Evolutionary conservation across 2,113 vertebrate genomes (phyloP).

Genomic region (Myotis lucifugus): DNA sequence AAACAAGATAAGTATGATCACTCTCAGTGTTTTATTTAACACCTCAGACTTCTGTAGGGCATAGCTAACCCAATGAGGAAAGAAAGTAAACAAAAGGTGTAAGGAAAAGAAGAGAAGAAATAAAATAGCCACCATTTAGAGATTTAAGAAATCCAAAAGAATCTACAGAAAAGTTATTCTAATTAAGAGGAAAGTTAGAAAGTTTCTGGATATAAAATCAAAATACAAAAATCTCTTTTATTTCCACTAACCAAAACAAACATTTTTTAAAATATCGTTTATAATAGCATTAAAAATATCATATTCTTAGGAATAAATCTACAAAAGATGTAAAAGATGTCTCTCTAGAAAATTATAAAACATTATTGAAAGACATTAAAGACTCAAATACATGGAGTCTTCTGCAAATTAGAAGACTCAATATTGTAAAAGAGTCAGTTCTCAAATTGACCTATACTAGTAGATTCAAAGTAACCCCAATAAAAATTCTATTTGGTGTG

Average conservation of each 20-base stretch:
- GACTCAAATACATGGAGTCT: not conserved
- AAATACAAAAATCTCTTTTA: constrained; percentile 11
- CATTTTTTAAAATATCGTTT: not conserved
- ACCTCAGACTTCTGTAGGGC: not conserved
- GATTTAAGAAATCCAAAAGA: not conserved
- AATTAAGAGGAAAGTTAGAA: constrained; percentile 22
- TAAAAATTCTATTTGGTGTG: not conserved
- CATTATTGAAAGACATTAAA: not conserved
- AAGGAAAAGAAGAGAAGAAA: not conserved
- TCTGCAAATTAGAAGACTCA: not conserved
- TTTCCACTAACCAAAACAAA: constrained; percentile 18
- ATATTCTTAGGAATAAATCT: not conserved
- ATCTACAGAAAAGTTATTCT: constrained; percentile 23
- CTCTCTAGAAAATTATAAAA: not conserved
- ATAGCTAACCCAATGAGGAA: not conserved
- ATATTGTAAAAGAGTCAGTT: not conserved
- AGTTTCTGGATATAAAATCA: not conserved
- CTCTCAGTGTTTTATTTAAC: not conserved
- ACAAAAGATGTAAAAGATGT: not conserved
- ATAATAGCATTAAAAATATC: not conserved
- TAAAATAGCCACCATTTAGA: not conserved
- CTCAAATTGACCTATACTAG: not conserved
- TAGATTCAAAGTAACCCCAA: not conserved
- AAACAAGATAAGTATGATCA: not conserved
- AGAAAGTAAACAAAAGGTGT: not conserved